A percentile compares a stretch with the other conserved stretches of the same genome.
Conservation (phyloP, 1,140 invertebrate genomes). For the Sycobia sp. region DNA sequence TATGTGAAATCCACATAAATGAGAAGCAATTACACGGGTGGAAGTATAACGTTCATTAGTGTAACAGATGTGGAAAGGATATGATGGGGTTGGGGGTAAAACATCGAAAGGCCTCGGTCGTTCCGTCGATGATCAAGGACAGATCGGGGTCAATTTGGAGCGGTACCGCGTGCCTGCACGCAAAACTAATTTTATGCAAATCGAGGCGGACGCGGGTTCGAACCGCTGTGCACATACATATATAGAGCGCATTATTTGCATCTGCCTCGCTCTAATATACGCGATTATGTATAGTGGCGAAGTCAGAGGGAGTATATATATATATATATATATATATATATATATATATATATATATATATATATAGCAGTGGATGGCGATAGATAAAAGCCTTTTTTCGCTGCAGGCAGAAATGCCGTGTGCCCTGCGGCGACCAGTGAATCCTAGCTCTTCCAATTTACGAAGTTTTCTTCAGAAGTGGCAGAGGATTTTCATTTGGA, state of each 20-base stretch:
- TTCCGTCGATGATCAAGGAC: slow-evolving; percentile 12
- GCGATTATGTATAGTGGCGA: too few relatives aligned
- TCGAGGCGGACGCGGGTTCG: background rate
- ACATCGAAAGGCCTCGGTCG: background rate
- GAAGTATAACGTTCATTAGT: slow-evolving; percentile 23
- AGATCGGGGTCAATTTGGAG: slow-evolving; percentile 24
- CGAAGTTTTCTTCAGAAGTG: too few relatives aligned
- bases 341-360: too few relatives aligned
- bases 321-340: too few relatives aligned
- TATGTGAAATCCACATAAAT: slow-evolving; percentile 13
- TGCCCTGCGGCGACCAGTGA: too few relatives aligned
- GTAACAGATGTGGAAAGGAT: slow-evolving; percentile 13
- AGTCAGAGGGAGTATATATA: too few relatives aligned
- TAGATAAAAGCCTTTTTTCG: too few relatives aligned
- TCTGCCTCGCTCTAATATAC: background rate
- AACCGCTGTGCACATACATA: background rate
- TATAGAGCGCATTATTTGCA: slow-evolving; percentile 27
- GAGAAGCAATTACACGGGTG: slow-evolving; percentile 7
- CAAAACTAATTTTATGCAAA: slow-evolving; percentile 33
- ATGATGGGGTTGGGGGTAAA: background rate
- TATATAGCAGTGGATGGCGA: too few relatives aligned
- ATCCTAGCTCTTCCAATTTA: too few relatives aligned
- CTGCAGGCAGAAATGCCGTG: too few relatives aligned
- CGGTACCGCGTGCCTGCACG: too few relatives aligned
- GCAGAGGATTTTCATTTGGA: too few relatives aligned